Base-by-base conservation (phyloP, 2,888 invertebrate species). In the Pterostichus madidus region DNA sequence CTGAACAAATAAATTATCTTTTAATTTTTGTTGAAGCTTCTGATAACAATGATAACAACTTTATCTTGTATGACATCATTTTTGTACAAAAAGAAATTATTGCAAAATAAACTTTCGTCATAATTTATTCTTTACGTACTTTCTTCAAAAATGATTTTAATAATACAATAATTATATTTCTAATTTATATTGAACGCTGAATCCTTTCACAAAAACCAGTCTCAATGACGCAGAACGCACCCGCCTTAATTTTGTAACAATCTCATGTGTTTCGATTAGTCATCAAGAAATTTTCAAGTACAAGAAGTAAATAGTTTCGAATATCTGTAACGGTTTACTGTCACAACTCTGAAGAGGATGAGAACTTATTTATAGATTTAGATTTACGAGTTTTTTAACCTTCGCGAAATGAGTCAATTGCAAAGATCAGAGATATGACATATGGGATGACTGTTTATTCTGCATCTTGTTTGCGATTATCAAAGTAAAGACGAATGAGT, bases 321-420 rank as follows among this genome's bases (percentile, higher is more conserved):
- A 3, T 1, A 39, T 39, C 39, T 39, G 39, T 39, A 39, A 39
- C 39, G 39, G 39, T 39, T 39, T 39, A 39, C 39, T 39, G 39
- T 39, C 52, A 52, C 10, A 24, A 24, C 1, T 52, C 52, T 52
- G 0, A 10, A 56, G 8, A n/a, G n/a, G n/a, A 17, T 17, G 56
- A 6, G 56, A 56, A 56, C 15, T 56, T 56, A 56, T 56, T 56
- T 56, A 56, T 56, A 56, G 56, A 56, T 13, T 13, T 13, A 56
- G 13, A 13, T 56, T 56, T 56, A 56, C 17, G 17, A 56, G 56
- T 56, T 56, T 56, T 10, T 56, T 56, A 56, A 56, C 56, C 56
- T 17, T 17, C 15, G 17, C 56, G 8, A 49, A 56, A 56, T 56
- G 56, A 56, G 56, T 56, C 56, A 56, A 17, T 56, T 17, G 17